Conservation (phyloP, 2,797 vertebrate species). For the Kryptopterus vitreolus region DNA sequence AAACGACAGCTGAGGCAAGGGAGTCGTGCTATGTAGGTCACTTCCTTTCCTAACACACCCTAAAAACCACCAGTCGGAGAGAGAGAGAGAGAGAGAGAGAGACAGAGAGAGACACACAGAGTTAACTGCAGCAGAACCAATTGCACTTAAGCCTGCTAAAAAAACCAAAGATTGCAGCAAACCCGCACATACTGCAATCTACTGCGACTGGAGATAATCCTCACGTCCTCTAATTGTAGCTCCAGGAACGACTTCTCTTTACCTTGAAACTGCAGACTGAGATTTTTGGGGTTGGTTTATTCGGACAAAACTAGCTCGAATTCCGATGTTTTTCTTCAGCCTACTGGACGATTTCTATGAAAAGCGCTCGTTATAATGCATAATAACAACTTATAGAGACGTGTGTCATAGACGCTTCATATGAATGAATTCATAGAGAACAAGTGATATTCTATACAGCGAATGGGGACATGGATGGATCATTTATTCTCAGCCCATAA, state of each 20-base stretch:
- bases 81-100: conserved; percentile 39
- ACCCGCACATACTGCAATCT: conserved; percentile 34
- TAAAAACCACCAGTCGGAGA: conserved; percentile 43
- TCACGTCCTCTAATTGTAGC: conserved; percentile 31
- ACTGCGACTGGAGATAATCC: conserved; percentile 36
- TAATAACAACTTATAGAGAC: neutral
- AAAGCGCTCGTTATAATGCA: neutral
- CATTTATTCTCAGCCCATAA: neutral
- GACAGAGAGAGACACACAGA: conserved; percentile 34
- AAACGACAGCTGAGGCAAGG: conserved; percentile 71
- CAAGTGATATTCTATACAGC: neutral
- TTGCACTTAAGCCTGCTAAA: conserved; percentile 45
- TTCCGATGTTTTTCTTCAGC: conserved; percentile 5
- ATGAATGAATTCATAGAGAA: neutral
- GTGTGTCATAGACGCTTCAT: neutral
- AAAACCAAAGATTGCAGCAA: conserved; percentile 45
- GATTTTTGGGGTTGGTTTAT: neutral
- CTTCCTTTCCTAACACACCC: conserved; percentile 60
- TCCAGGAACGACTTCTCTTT: conserved; percentile 35
- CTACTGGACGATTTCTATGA: neutral
- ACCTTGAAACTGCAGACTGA: conserved; percentile 7
- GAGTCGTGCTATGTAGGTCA: conserved; percentile 71
- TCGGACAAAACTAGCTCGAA: neutral
- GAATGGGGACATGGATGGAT: neutral
- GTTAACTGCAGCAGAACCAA: conserved; percentile 54